A percentile compares a stretch with the other conserved stretches of the same genome.
These are phyloP conservation scores for Sarcophaga carnaria DNA, from an alignment of 2,888 invertebrate species.

Conservation along the genomic window DNA sequence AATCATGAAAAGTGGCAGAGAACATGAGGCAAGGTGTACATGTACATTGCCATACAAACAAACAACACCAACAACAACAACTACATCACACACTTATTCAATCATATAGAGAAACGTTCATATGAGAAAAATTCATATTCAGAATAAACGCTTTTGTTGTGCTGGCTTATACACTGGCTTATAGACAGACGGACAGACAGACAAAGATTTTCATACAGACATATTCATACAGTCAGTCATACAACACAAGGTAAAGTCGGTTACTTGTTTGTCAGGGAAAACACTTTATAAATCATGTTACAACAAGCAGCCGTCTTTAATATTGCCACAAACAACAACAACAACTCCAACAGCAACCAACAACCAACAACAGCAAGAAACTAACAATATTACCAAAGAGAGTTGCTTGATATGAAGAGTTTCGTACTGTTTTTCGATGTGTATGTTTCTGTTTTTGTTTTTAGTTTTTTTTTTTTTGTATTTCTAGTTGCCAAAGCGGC, in stretches of 20 bases:
- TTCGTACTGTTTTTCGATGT: not conserved
- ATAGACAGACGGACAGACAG: constrained; percentile 47
- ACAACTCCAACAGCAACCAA: not conserved
- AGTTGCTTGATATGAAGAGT: constrained; percentile 48
- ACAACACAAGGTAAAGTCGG: constrained; percentile 61
- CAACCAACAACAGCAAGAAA: constrained; percentile 3
- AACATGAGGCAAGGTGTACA: constrained; percentile 70
- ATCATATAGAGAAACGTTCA: constrained; percentile 30
- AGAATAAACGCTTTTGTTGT: not conserved
- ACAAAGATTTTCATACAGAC: constrained; percentile 1
- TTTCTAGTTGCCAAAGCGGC: constrained; percentile 54
- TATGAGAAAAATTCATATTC: constrained; percentile 40
- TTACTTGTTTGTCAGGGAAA: constrained; percentile 71
- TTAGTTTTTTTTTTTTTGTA: not conserved
- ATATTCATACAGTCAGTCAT: constrained; percentile 50
- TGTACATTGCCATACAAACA: constrained; percentile 24
- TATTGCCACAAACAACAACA: constrained; percentile 53
- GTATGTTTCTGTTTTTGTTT: not conserved
- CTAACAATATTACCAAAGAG: constrained; percentile 46
- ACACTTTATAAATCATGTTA: constrained; percentile 72
- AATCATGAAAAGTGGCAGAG: constrained; percentile 73
- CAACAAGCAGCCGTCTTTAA: constrained; percentile 70
- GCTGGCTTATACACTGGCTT: not conserved
- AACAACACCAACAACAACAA: not conserved
- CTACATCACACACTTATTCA: not conserved